These are phyloP conservation scores for Anisognathus igniventris DNA, from an alignment of 2,797 vertebrate species.

Conservation along the genomic window DNA sequence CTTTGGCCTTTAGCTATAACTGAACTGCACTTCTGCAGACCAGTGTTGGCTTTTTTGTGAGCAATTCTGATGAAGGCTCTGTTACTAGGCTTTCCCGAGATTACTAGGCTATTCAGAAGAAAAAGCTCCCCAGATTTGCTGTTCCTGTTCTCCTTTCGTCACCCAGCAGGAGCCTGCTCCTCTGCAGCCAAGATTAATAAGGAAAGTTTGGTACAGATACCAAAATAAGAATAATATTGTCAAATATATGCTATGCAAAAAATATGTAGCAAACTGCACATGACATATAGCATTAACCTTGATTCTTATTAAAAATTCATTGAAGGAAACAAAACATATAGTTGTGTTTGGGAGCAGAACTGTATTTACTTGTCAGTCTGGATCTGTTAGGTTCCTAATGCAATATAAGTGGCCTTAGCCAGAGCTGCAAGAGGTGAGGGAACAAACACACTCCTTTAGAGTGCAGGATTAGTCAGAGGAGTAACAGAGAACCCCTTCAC, in stretches of 20 bases:
- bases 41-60: background rate
- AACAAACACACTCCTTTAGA: background rate
- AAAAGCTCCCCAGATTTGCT: background rate
- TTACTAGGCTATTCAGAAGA: background rate
- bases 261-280: background rate
- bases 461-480: background rate
- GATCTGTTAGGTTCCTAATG: background rate
- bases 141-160: background rate
- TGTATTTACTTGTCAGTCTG: background rate
- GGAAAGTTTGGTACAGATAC: background rate
- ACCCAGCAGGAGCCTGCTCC: background rate
- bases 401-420: background rate
- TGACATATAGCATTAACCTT: background rate
- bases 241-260: background rate
- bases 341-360: background rate
- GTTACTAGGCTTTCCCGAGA: background rate
- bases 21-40: background rate
- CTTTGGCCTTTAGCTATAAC: constrained; percentile 1
- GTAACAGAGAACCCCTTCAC: background rate
- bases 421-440: background rate
- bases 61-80: background rate
- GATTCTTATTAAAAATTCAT: background rate
- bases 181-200: background rate
- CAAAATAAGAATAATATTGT: background rate
- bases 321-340: background rate